Percentiles rank a stretch among this genome's conserved stretches.
Evolutionary conservation across 1,140 invertebrate species (phyloP).

Genomic region (Aphelinus certus): DNA sequence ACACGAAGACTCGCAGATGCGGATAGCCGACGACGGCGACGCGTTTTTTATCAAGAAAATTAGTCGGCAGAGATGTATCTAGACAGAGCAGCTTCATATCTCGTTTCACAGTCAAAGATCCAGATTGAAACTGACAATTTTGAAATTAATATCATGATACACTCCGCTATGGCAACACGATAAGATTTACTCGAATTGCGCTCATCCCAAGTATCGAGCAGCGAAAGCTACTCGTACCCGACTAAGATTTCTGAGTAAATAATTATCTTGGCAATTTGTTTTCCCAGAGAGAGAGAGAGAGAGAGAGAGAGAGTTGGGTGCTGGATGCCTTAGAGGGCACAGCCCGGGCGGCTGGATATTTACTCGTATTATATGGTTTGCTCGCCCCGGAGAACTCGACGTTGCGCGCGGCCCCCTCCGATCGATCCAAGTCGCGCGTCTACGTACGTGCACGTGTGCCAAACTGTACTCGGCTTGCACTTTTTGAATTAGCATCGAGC

Average conservation of each 20-base stretch:
- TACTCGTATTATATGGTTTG: slow-evolving; percentile 21
- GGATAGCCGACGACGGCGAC: not conserved
- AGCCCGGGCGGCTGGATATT: slow-evolving; percentile 5
- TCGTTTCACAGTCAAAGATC: no score
- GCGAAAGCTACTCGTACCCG: not conserved
- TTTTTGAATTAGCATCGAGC: slow-evolving; percentile 17
- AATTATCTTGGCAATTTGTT: slow-evolving; percentile 28
- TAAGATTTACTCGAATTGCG: not conserved
- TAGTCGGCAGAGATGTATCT: no score
- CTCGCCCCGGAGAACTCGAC: slow-evolving; percentile 8
- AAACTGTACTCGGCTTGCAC: not conserved
- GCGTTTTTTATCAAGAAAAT: no score
- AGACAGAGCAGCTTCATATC: no score
- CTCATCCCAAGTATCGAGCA: slow-evolving; percentile 5
- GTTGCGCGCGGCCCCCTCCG: not conserved
- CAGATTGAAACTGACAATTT: no score
- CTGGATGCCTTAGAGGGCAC: no score
- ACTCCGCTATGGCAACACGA: no score
- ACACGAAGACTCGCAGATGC: not conserved
- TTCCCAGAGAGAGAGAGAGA: not conserved
- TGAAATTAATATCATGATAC: no score
- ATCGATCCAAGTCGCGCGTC: slow-evolving; percentile 9
- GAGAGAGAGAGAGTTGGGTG: no score
- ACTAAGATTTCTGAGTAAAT: slow-evolving; percentile 29
- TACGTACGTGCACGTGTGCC: not conserved